Evolutionary conservation across 2,113 vertebrate species (phyloP).

Genomic region (Suricata suricatta): DNA sequence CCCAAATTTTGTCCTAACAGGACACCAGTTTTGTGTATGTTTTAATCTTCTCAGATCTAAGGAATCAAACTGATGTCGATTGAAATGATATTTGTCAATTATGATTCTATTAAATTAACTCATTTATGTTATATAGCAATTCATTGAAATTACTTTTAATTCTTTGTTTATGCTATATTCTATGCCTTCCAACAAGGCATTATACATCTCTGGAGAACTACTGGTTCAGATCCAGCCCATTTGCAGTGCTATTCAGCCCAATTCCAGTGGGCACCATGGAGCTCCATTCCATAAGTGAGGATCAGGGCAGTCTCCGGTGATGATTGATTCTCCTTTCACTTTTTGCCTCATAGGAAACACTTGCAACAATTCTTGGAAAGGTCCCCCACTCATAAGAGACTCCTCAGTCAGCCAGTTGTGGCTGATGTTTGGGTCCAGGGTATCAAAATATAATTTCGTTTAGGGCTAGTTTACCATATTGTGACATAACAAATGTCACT

Average conservation of each 20-base stretch:
- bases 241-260: neutral
- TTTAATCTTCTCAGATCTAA: conserved; percentile 7
- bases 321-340: neutral
- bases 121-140: neutral
- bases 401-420: neutral
- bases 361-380: neutral
- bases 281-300: neutral
- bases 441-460: neutral
- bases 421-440: neutral
- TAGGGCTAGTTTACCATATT: neutral
- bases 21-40: neutral
- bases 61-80: neutral
- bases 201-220: neutral
- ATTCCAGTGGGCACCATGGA: fast-evolving
- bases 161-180: neutral
- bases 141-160: neutral
- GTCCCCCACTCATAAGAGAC: neutral
- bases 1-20: neutral
- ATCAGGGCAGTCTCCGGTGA: neutral
- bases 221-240: neutral
- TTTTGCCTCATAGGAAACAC: neutral
- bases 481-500: conserved; percentile 42
- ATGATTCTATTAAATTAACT: neutral
- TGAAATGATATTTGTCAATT: neutral
- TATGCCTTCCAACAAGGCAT: neutral